These are phyloP conservation scores for Upupa epops DNA, from an alignment of 2,113 vertebrate species.

Conservation along the genomic window DNA sequence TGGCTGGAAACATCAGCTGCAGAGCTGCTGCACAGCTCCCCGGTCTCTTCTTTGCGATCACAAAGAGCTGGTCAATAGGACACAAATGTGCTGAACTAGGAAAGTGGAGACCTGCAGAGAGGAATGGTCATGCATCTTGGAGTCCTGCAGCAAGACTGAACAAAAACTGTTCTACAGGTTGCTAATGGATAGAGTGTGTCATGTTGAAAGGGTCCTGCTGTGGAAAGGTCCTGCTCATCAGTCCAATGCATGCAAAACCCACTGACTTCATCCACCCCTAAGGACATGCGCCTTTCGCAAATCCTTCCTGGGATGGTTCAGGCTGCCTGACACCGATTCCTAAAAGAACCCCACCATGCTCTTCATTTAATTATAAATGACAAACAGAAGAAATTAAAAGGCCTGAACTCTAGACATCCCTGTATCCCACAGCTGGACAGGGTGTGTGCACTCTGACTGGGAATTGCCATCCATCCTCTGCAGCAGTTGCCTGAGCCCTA, in stretches of 20 bases:
- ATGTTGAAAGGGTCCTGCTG: not conserved
- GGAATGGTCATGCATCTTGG: rapidly evolving
- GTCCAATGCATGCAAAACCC: not conserved
- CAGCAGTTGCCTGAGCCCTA: not conserved
- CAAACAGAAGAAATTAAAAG: not conserved
- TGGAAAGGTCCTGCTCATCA: not conserved
- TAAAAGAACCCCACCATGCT: not conserved
- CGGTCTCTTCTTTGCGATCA: not conserved
- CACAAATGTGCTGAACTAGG: not conserved
- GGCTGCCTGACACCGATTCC: not conserved
- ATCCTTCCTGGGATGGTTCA: not conserved
- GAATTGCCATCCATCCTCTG: not conserved
- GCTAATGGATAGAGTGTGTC: not conserved
- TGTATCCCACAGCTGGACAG: not conserved
- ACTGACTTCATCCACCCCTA: not conserved
- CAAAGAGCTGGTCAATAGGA: not conserved
- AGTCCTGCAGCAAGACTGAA: rapidly evolving
- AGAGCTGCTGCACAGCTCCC: not conserved
- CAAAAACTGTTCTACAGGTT: not conserved
- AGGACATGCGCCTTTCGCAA: not conserved
- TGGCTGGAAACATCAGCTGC: not conserved
- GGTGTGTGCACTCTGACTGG: not conserved
- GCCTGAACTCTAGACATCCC: not conserved
- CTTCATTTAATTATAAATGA: not conserved
- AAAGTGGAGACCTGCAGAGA: not conserved